Percentiles rank a stretch among this genome's conserved stretches.
Conservation (phyloP, 2,797 vertebrate species). For the Apogon hyalosoma region DNA sequence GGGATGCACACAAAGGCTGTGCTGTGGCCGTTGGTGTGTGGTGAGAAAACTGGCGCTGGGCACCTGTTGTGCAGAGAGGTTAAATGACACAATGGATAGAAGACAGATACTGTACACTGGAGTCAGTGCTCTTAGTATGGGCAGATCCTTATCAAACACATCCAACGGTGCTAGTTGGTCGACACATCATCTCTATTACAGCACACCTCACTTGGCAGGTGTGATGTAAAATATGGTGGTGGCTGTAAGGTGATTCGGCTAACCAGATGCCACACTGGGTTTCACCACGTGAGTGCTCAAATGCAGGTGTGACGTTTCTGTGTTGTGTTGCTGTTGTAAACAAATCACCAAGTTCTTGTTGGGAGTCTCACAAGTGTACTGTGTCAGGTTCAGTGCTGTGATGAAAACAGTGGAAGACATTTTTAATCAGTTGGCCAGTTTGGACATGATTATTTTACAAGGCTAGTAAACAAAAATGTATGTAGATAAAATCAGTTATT, state of each 20-base stretch:
- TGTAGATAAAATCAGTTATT: too few relatives aligned
- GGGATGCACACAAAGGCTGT: conserved; percentile 19
- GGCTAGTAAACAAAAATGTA: too few relatives aligned
- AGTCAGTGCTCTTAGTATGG: neutral
- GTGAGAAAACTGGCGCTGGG: conserved; percentile 17
- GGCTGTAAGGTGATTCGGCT: neutral
- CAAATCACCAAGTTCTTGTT: neutral
- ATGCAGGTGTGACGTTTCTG: conserved; percentile 9
- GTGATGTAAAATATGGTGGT: neutral
- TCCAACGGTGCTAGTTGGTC: neutral
- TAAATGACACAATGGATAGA: conserved; percentile 47
- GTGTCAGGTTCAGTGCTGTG: neutral
- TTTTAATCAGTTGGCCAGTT: too few relatives aligned
- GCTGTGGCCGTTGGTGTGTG: neutral
- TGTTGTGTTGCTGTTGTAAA: conserved; percentile 1
- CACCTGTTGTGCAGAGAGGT: conserved; percentile 51
- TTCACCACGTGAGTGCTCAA: neutral
- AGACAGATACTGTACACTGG: conserved; percentile 18
- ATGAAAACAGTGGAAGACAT: neutral
- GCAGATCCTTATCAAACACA: conserved; percentile 3
- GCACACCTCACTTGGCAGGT: neutral
- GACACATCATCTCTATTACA: neutral
- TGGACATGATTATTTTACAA: too few relatives aligned
- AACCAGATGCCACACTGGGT: neutral
- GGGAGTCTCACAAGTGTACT: neutral